These are phyloP conservation scores for Peromyscus eremicus DNA, from an alignment of 2,797 vertebrate genomes.

Conservation along the genomic window DNA sequence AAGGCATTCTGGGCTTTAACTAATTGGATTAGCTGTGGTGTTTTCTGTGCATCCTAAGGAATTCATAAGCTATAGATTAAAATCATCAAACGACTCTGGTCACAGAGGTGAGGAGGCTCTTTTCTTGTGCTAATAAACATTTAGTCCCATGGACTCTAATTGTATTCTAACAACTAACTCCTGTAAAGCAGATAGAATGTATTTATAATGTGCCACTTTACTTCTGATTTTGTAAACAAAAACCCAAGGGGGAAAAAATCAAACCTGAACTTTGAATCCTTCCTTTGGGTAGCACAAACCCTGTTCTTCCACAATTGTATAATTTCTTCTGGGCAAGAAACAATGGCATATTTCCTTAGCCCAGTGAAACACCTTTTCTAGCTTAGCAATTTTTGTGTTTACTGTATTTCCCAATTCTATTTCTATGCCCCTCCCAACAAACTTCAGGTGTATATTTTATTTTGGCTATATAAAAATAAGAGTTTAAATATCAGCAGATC, in stretches of 20 bases:
- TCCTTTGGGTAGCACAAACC: background rate
- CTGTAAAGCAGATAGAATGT: conserved; percentile 37
- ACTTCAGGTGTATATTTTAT: conserved; percentile 19
- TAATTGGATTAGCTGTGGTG: conserved; percentile 78
- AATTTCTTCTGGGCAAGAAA: conserved; percentile 55
- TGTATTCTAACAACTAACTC: background rate
- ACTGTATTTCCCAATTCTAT: conserved; percentile 44
- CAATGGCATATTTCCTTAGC: conserved; percentile 3
- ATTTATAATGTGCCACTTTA: background rate
- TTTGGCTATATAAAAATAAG: background rate
- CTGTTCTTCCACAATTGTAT: conserved; percentile 33
- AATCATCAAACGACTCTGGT: conserved; percentile 69
- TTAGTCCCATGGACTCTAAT: conserved; percentile 16
- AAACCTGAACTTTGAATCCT: conserved; percentile 57
- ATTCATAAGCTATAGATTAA: conserved; percentile 75
- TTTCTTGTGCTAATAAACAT: conserved; percentile 59
- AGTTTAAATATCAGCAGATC: background rate
- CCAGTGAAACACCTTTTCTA: background rate
- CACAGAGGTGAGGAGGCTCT: conserved; percentile 61
- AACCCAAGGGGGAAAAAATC: background rate
- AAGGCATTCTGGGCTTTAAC: conserved; percentile 73
- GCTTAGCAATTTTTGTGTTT: conserved; percentile 31
- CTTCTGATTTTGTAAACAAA: conserved; percentile 45
- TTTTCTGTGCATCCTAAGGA: conserved; percentile 69
- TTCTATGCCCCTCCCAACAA: background rate